Conservation (phyloP, 2,888 invertebrate genomes). For the Eubasilissa splendida region DNA sequence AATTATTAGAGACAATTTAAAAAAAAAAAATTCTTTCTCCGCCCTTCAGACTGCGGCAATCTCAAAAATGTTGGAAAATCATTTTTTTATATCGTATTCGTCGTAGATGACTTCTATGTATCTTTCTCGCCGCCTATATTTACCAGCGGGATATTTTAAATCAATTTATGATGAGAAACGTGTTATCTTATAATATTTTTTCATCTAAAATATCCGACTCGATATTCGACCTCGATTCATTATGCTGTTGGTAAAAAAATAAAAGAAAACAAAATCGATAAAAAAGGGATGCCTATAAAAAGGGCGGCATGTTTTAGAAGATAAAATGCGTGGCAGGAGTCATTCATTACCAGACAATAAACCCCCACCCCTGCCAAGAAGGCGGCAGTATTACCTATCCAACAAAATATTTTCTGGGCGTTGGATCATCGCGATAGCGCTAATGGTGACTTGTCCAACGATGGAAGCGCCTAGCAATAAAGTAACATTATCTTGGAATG, state of each 20-base stretch:
- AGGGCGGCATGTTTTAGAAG: conserved; percentile 15
- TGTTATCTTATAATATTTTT: too few species aligned
- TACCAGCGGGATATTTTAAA: too few species aligned
- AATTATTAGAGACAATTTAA: too few species aligned
- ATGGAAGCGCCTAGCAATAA: conserved; percentile 40
- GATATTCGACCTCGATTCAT: conserved; percentile 5
- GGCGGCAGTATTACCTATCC: background rate
- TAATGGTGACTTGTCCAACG: conserved; percentile 46
- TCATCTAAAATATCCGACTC: too few species aligned
- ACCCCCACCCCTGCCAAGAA: conserved; percentile 29
- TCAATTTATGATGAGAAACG: too few species aligned
- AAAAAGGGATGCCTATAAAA: background rate
- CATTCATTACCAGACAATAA: conserved; percentile 54
- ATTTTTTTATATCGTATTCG: too few species aligned
- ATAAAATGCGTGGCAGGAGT: conserved; percentile 45
- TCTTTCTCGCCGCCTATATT: too few species aligned
- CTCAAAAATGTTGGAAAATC: too few species aligned
- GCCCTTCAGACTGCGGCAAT: too few species aligned
- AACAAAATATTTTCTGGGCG: conserved; percentile 50
- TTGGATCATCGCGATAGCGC: conserved; percentile 43
- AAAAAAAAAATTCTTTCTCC: too few species aligned
- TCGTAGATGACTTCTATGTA: too few species aligned
- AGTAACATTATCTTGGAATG: conserved; percentile 52
- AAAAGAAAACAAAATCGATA: background rate
- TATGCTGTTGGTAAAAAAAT: too few species aligned